Conservation (phyloP, 1,140 invertebrate genomes). For the Diabrotica virgifera region DNA sequence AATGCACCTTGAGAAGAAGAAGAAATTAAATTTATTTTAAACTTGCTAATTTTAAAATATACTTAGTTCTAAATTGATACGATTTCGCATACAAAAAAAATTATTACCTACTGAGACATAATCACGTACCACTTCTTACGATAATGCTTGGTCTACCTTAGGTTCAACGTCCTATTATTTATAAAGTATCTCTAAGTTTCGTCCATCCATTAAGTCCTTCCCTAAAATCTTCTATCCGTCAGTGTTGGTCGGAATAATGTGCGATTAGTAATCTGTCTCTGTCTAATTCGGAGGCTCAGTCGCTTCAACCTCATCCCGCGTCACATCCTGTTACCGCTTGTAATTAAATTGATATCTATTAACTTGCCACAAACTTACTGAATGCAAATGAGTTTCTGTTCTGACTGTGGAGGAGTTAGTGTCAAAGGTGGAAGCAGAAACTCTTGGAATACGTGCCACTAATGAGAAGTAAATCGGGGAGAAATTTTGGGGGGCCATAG, state of each 20-base stretch:
- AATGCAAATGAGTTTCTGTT: constrained; percentile 26
- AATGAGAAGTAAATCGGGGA: constrained; percentile 15
- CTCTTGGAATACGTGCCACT: constrained; percentile 11
- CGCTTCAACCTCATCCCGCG: constrained; percentile 1
- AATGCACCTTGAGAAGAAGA: too few species aligned
- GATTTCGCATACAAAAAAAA: too few species aligned
- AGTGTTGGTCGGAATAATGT: not conserved
- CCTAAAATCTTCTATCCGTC: not conserved
- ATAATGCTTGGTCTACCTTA: too few species aligned
- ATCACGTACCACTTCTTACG: too few species aligned
- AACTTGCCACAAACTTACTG: constrained; percentile 28
- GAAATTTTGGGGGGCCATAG: constrained; percentile 1
- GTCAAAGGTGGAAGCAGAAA: constrained; percentile 10
- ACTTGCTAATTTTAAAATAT: too few species aligned
- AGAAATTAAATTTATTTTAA: too few species aligned
- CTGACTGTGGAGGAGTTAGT: not conserved
- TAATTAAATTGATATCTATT: constrained; percentile 39
- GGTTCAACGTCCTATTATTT: not conserved
- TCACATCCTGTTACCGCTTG: constrained; percentile 7
- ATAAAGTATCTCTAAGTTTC: not conserved
- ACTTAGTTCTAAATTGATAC: too few species aligned
- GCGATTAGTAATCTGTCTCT: not conserved
- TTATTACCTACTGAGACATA: too few species aligned
- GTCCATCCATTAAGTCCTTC: not conserved
- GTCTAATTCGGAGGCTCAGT: constrained; percentile 1